These are phyloP conservation scores for Columbina picui DNA, from an alignment of 2,113 vertebrate species.

Conservation along the genomic window DNA sequence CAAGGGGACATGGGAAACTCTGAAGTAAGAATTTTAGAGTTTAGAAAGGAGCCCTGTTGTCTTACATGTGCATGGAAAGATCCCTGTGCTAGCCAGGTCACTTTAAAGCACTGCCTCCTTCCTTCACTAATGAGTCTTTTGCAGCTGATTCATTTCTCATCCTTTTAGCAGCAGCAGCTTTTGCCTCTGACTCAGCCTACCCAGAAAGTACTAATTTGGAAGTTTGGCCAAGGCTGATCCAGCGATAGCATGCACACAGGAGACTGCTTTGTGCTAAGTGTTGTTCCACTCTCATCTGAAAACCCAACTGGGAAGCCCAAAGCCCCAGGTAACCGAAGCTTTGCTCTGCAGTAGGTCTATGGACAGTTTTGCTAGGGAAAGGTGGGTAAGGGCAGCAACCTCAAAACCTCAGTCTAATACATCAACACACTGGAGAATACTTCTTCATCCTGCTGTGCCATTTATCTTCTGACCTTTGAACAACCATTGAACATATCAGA, in stretches of 20 bases:
- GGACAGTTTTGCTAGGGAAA: background rate
- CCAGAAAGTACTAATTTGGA: conserved; percentile 25
- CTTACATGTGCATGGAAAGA: background rate
- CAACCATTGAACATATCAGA: background rate
- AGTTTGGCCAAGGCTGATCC: background rate
- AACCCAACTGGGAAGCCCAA: background rate
- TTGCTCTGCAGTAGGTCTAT: background rate
- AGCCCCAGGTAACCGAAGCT: background rate
- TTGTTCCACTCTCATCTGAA: background rate
- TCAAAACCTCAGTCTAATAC: background rate
- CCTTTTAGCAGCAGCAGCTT: conserved; percentile 43
- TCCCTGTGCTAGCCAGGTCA: background rate
- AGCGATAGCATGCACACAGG: background rate
- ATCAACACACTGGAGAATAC: background rate
- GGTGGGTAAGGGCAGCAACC: background rate
- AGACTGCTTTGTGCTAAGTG: fast-evolving
- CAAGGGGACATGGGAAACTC: background rate
- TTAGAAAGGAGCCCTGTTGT: background rate
- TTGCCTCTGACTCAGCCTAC: conserved; percentile 34
- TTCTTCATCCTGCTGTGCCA: background rate
- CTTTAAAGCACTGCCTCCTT: background rate
- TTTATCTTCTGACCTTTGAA: background rate
- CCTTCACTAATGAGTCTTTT: background rate
- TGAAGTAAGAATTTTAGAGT: background rate
- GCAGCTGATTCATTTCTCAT: conserved; percentile 17